Conservation (phyloP, 2,797 vertebrate genomes). For the Muscicapa striata region DNA sequence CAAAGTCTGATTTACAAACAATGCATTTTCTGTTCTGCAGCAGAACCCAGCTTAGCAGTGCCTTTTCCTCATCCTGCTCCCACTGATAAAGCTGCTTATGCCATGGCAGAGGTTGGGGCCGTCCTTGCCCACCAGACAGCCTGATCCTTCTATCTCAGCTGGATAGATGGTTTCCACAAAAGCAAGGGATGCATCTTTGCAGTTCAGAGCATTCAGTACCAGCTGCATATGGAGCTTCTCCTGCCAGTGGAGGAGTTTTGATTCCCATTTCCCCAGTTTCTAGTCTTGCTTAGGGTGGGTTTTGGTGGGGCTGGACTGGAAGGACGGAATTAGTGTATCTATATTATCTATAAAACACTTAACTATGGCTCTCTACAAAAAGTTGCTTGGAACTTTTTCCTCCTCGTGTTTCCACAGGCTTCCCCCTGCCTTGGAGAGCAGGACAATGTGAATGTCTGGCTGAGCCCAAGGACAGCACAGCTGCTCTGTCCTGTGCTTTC, state of each 20-base stretch:
- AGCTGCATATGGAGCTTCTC: not conserved
- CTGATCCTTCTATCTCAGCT: not conserved
- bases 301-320: not conserved
- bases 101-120: not conserved
- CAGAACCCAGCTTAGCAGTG: not conserved
- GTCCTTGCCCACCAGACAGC: not conserved
- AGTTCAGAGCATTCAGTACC: too few relatives aligned
- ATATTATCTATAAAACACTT: not conserved
- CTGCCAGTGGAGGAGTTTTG: not conserved
- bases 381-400: not conserved
- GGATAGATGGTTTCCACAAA: not conserved
- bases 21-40: not conserved
- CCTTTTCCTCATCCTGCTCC: not conserved
- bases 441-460: not conserved
- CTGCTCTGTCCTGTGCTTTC: not conserved
- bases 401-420: not conserved
- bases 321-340: fast-evolving
- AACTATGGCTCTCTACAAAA: not conserved
- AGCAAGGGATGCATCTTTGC: not conserved
- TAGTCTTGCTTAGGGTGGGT: not conserved
- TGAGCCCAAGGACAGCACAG: not conserved
- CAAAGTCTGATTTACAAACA: constrained; percentile 8
- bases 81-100: not conserved
- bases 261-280: not conserved
- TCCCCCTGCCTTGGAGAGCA: not conserved